Evolutionary conservation across 2,797 vertebrate genomes (phyloP).

Genomic region (Channallabes apus): DNA sequence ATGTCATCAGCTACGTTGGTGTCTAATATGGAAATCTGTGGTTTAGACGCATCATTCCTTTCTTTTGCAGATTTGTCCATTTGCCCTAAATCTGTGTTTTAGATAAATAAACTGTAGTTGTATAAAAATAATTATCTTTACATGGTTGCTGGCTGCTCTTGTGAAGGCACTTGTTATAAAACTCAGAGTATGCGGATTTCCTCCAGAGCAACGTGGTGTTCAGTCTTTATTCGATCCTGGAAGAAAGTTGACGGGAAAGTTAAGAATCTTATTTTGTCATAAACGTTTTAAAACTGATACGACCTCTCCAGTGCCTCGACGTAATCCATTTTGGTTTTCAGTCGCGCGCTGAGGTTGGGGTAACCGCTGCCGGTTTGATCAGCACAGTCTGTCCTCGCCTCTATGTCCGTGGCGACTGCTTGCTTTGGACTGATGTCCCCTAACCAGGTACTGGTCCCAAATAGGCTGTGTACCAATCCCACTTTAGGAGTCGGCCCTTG

Average conservation of each 20-base stretch:
- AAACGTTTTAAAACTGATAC: constrained; percentile 87
- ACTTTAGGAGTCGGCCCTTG: constrained; percentile 81
- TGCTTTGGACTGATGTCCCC: constrained; percentile 87
- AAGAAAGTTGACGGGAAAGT: constrained; percentile 9
- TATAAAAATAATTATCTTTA: constrained; percentile 82
- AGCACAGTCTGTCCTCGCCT: constrained; percentile 76
- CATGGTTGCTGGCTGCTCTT: constrained; percentile 81
- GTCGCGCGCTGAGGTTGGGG: constrained; percentile 91
- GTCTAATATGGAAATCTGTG: constrained; percentile 35
- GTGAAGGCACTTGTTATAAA: constrained; percentile 81
- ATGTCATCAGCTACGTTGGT: constrained; percentile 30
- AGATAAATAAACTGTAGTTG: constrained; percentile 84
- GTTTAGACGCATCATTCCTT: constrained; percentile 22
- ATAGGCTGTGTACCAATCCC: constrained; percentile 89
- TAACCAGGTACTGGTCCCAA: constrained; percentile 88
- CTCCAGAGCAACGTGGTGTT: constrained; percentile 75
- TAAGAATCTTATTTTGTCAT: constrained; percentile 3
- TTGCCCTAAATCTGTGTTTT: constrained; percentile 77
- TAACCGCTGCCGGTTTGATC: constrained; percentile 87
- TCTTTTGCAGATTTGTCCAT: constrained; percentile 57
- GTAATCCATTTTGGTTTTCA: constrained; percentile 98
- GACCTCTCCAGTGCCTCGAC: constrained; percentile 98
- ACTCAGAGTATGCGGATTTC: constrained; percentile 79
- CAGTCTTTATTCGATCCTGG: constrained; percentile 47
- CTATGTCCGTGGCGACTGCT: constrained; percentile 84